Percentiles rank a stretch among this genome's conserved stretches.
Conservation (phyloP, 2,888 invertebrate species). For the Sepiola atlantica region DNA sequence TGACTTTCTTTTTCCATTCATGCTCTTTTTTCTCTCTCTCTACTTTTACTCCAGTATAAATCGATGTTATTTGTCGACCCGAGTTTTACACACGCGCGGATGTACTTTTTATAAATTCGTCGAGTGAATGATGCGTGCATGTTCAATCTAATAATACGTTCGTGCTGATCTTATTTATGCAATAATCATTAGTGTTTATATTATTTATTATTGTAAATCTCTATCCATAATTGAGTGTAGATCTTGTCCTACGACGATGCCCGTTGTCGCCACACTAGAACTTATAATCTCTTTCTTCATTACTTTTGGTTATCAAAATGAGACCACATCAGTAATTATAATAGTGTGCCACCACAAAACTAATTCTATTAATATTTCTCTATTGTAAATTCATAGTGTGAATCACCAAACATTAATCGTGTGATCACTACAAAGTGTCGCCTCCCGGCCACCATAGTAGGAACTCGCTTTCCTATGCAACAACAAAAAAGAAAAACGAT, state of each 20-base stretch:
- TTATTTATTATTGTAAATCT: neutral
- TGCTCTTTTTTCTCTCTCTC: neutral
- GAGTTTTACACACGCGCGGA: neutral
- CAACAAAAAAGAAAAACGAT: neutral
- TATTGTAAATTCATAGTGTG: too few relatives aligned
- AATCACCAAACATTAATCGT: neutral
- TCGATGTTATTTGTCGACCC: neutral
- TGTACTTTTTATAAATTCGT: neutral
- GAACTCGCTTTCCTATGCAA: neutral
- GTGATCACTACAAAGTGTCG: too few relatives aligned
- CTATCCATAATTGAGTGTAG: neutral
- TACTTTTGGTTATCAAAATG: neutral
- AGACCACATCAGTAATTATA: neutral
- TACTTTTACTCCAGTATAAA: slow-evolving; percentile 1
- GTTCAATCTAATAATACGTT: slow-evolving; percentile 35
- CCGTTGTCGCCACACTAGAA: neutral
- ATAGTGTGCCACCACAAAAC: neutral
- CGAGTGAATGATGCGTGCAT: neutral
- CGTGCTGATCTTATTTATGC: neutral
- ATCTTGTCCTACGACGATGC: neutral
- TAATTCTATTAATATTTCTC: neutral
- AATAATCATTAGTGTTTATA: neutral
- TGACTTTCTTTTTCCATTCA: slow-evolving; percentile 33
- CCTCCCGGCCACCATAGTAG: too few relatives aligned
- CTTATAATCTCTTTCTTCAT: neutral